These are phyloP conservation scores for Xiphophorus couchianus DNA, from an alignment of 2,113 vertebrate genomes.

Conservation along the genomic window DNA sequence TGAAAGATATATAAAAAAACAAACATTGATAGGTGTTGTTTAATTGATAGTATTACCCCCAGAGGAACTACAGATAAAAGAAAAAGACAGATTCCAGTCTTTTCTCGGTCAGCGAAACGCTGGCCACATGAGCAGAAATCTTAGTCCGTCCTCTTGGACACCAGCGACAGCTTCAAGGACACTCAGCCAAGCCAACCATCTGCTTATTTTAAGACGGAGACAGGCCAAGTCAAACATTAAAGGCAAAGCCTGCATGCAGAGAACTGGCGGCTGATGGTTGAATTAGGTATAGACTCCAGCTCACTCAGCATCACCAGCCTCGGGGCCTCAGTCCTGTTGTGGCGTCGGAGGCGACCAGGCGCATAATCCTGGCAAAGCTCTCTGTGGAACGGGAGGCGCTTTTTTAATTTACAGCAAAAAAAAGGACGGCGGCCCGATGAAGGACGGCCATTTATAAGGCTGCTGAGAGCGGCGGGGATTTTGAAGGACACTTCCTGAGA, in stretches of 20 bases:
- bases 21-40: too few relatives aligned
- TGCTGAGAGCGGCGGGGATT: neutral
- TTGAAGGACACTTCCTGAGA: neutral
- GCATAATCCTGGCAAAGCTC: neutral
- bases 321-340: neutral
- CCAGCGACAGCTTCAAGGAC: neutral
- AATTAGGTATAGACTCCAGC: neutral
- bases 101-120: neutral
- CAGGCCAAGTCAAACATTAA: neutral
- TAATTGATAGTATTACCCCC: too few relatives aligned
- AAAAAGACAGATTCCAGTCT: neutral
- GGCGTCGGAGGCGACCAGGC: neutral
- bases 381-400: neutral
- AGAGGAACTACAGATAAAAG: too few relatives aligned
- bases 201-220: neutral
- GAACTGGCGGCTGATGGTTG: neutral
- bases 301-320: neutral
- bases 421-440: neutral
- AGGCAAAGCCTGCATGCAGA: neutral
- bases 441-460: neutral
- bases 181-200: slow-evolving; percentile 13
- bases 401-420: neutral
- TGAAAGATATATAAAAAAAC: too few relatives aligned
- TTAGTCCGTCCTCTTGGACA: neutral
- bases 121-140: neutral